Conservation (phyloP, 2,888 invertebrate genomes). For the Suillia variegata region DNA sequence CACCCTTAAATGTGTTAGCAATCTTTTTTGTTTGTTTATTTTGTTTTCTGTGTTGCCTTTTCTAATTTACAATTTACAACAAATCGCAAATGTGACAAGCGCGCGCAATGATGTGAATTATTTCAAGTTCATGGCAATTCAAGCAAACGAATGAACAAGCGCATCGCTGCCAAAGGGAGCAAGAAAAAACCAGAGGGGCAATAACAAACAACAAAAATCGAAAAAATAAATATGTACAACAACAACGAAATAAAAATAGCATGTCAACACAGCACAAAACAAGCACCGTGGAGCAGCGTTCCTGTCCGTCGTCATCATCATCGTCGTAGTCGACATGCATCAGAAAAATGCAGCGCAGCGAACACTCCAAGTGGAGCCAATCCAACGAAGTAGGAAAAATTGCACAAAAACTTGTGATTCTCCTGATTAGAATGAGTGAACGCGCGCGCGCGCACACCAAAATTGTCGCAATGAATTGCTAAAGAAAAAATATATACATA, state of each 20-base stretch:
- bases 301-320: conserved; percentile 9
- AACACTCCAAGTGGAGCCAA: neutral
- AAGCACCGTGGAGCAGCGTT: neutral
- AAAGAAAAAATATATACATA: no score
- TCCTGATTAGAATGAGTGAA: conserved; percentile 11
- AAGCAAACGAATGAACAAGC: conserved; percentile 34
- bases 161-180: neutral
- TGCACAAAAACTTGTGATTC: conserved; percentile 14
- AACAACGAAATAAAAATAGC: conserved; percentile 41
- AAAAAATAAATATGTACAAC: neutral
- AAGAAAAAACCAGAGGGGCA: conserved; percentile 18
- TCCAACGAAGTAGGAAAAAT: conserved; percentile 1
- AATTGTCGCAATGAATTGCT: conserved; percentile 2
- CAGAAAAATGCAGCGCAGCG: conserved; percentile 7
- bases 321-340: conserved; percentile 9
- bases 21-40: neutral
- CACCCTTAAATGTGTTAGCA: no score
- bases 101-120: conserved; percentile 19
- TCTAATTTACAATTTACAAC: conserved; percentile 10
- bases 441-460: neutral
- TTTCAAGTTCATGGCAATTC: conserved; percentile 40
- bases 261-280: neutral
- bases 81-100: conserved; percentile 8
- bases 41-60: no score
- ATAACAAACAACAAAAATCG: conserved; percentile 16